These are phyloP conservation scores for Cosmorhoe ocellata DNA, from an alignment of 2,888 invertebrate species.

Conservation along the genomic window DNA sequence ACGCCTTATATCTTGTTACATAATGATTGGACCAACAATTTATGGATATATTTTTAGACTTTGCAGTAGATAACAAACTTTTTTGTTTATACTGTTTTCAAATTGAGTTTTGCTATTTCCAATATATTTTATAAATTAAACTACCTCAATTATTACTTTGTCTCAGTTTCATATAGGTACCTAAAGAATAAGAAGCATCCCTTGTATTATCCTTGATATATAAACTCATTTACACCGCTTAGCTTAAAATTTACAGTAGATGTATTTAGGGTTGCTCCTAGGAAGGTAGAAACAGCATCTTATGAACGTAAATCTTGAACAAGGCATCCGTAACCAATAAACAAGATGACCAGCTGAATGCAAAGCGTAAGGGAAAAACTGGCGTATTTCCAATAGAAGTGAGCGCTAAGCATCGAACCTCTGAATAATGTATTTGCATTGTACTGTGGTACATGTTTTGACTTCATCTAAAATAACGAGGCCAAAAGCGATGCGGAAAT, in stretches of 20 bases:
- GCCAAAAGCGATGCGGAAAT: too few species aligned
- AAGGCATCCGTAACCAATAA: constrained; percentile 8
- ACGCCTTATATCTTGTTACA: constrained; percentile 5
- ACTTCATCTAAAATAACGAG: too few species aligned
- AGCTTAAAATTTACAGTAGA: too few species aligned
- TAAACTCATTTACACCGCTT: too few species aligned
- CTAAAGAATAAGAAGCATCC: too few species aligned
- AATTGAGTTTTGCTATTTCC: too few species aligned
- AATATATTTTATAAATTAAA: too few species aligned
- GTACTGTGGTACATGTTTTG: neutral
- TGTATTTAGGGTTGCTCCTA: neutral
- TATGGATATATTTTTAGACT: neutral
- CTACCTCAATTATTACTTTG: too few species aligned
- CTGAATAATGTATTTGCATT: constrained; percentile 10
- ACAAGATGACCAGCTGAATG: constrained; percentile 19
- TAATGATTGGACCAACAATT: constrained; percentile 2
- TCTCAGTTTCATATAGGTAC: too few species aligned
- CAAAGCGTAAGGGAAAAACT: constrained; percentile 6
- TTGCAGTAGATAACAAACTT: neutral
- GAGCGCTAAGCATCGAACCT: neutral
- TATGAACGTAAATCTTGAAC: neutral
- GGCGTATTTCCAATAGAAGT: constrained; percentile 15
- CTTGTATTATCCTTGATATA: too few species aligned
- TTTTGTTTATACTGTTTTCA: too few species aligned
- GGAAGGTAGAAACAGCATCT: neutral